A percentile compares a stretch with the other conserved stretches of the same genome.
Conservation (phyloP, 2,113 vertebrate genomes). For the Microtus montanus region DNA sequence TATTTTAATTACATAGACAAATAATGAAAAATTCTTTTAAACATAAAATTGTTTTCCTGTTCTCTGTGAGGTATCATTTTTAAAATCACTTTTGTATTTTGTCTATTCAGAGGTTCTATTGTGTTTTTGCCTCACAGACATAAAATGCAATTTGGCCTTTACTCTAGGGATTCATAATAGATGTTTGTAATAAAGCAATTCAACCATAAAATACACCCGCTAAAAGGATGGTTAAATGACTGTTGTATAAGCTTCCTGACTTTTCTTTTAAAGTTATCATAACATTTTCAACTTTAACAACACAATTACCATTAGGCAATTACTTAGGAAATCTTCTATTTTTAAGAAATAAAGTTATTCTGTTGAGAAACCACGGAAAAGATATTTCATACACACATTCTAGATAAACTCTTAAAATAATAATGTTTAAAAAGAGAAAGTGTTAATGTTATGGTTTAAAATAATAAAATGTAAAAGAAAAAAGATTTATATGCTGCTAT, state of each 20-base stretch:
- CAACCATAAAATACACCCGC: conserved; percentile 60
- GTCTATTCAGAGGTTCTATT: conserved; percentile 35
- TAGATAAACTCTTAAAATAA: conserved; percentile 36
- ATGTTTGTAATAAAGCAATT: conserved; percentile 68
- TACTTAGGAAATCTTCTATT: conserved; percentile 32
- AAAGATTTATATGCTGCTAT: neutral
- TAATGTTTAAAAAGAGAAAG: conserved; percentile 31
- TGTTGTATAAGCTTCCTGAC: conserved; percentile 36
- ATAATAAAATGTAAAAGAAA: neutral
- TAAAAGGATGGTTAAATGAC: conserved; percentile 58
- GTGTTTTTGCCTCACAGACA: conserved; percentile 62
- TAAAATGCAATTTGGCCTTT: conserved; percentile 70
- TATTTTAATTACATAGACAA: conserved; percentile 46
- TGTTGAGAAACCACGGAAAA: conserved; percentile 38
- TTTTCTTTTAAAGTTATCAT: conserved; percentile 69
- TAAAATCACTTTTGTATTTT: conserved; percentile 44
- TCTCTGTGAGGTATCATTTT: conserved; percentile 22
- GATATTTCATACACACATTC: neutral
- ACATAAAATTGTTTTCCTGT: conserved; percentile 28
- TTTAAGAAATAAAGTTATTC: conserved; percentile 32
- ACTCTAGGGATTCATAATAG: conserved; percentile 62
- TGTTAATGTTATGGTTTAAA: neutral
- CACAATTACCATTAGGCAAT: conserved; percentile 42
- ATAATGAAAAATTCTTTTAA: conserved; percentile 7
- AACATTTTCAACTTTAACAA: conserved; percentile 47